phyloP scores from a whole-genome alignment of 37 sponge, comb jelly and placozoan species.

The Diacarnus erythraeanus region DNA sequence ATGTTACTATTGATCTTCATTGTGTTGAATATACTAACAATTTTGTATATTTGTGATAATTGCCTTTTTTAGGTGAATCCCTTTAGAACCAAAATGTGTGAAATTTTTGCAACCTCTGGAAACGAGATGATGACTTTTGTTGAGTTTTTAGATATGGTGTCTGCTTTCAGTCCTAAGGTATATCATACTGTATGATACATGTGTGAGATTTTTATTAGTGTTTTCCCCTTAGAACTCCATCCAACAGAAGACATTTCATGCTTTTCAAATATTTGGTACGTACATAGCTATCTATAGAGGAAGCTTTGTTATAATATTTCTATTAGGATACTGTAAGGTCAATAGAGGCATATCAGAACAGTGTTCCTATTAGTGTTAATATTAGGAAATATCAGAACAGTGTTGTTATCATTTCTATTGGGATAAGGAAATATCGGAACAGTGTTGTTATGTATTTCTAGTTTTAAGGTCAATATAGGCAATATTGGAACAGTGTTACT shows the following conservation, averaged over 20 bases:
- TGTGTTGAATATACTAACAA: too few relatives aligned
- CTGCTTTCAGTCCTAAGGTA: constrained; percentile 77
- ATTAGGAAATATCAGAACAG: too few relatives aligned
- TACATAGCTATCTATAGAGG: background rate
- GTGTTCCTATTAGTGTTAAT: too few relatives aligned
- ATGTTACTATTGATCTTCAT: too few relatives aligned
- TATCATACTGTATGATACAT: background rate
- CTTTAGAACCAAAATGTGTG: constrained; percentile 48
- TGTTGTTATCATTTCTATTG: too few relatives aligned
- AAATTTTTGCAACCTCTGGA: constrained; percentile 32
- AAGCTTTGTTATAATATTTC: background rate
- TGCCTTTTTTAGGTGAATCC: constrained; percentile 49
- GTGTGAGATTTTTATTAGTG: background rate
- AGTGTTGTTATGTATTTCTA: too few relatives aligned
- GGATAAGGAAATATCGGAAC: too few relatives aligned
- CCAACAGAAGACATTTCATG: constrained; percentile 57
- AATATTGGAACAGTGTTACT: too few relatives aligned
- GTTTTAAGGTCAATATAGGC: too few relatives aligned
- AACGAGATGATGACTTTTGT: constrained; percentile 57
- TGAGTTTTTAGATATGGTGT: constrained; percentile 80
- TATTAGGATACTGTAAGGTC: too few relatives aligned
- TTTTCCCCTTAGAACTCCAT: constrained; percentile 41
- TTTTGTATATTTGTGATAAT: background rate
- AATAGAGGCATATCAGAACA: too few relatives aligned
- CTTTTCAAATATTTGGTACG: constrained; percentile 75